These are phyloP conservation scores for Eupithecia centaureata DNA, from an alignment of 2,888 invertebrate species.

Conservation along the genomic window DNA sequence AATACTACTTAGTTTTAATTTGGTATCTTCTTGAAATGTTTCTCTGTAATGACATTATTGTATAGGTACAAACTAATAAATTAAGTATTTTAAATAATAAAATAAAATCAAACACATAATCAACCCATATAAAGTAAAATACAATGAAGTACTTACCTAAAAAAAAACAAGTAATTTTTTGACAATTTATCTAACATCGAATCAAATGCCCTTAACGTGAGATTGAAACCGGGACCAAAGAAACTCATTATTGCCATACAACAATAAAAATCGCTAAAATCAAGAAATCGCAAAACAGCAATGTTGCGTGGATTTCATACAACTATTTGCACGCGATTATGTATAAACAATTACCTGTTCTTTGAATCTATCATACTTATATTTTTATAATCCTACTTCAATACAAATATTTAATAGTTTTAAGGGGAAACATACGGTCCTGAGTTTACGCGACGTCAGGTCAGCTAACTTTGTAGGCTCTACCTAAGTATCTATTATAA, in stretches of 20 bases:
- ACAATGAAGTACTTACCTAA: too few species aligned
- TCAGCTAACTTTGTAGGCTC: background rate
- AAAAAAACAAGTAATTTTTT: too few species aligned
- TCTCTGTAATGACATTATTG: too few species aligned
- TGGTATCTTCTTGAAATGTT: too few species aligned
- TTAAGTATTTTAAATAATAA: too few species aligned
- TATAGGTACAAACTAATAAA: too few species aligned
- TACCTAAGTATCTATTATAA: too few species aligned
- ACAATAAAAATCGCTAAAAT: constrained; percentile 40
- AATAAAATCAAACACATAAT: too few species aligned
- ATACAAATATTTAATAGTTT: background rate
- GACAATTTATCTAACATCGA: background rate
- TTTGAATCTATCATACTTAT: constrained; percentile 12
- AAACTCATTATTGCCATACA: constrained; percentile 37
- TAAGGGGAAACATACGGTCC: background rate
- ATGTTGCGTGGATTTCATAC: constrained; percentile 34
- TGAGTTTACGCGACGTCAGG: background rate
- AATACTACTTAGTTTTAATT: too few species aligned
- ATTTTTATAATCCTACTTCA: background rate
- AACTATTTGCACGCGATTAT: constrained; percentile 27
- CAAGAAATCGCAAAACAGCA: constrained; percentile 33
- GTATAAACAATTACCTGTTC: constrained; percentile 16
- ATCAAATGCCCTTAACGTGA: constrained; percentile 16
- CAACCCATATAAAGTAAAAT: too few species aligned
- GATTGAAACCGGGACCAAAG: constrained; percentile 8